Percentiles rank a stretch among this genome's conserved stretches.
phyloP scores from a whole-genome alignment of 30 jellyfish, hydroid and myxozoan species.

The Sanderia malayensis region DNA sequence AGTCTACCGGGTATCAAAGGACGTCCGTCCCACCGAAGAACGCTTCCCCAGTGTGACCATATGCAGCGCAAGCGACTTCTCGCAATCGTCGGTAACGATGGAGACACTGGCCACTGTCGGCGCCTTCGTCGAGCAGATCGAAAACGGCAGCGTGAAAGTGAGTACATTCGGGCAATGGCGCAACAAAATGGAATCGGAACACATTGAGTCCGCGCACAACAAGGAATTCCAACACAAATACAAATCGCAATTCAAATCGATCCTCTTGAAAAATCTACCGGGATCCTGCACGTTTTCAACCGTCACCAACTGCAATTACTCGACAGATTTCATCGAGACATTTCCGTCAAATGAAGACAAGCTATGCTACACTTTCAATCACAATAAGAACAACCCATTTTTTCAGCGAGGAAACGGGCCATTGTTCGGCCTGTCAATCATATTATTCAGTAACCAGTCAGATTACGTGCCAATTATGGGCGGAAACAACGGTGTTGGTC shows the following conservation, averaged over 20 bases:
- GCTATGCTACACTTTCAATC: slow-evolving; percentile 48
- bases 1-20: slow-evolving; percentile 30
- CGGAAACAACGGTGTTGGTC: slow-evolving; percentile 46
- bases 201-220: slow-evolving; percentile 23
- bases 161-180: slow-evolving; percentile 44
- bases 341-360: slow-evolving; percentile 56
- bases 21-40: slow-evolving; percentile 26
- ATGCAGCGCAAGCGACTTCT: slow-evolving; percentile 57
- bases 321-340: slow-evolving; percentile 35
- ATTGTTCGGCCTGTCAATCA: slow-evolving; percentile 48
- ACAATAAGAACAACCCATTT: slow-evolving; percentile 22
- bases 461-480: slow-evolving; percentile 60
- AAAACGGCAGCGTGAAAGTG: slow-evolving; percentile 12
- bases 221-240: slow-evolving; percentile 36
- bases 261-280: slow-evolving; percentile 16
- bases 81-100: slow-evolving; percentile 39
- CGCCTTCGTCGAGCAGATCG: slow-evolving; percentile 9
- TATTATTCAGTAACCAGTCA: slow-evolving; percentile 42
- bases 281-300: slow-evolving; percentile 61
- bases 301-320: slow-evolving; percentile 25
- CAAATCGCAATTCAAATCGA: slow-evolving; percentile 39
- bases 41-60: slow-evolving; percentile 57
- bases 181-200: slow-evolving; percentile 35
- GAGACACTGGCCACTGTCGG: slow-evolving; percentile 21
- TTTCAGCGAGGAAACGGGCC: slow-evolving; percentile 63